A percentile compares a stretch with the other conserved stretches of the same genome.
Conservation (phyloP, 1,140 invertebrate genomes). For the Lycorma delicatula region DNA sequence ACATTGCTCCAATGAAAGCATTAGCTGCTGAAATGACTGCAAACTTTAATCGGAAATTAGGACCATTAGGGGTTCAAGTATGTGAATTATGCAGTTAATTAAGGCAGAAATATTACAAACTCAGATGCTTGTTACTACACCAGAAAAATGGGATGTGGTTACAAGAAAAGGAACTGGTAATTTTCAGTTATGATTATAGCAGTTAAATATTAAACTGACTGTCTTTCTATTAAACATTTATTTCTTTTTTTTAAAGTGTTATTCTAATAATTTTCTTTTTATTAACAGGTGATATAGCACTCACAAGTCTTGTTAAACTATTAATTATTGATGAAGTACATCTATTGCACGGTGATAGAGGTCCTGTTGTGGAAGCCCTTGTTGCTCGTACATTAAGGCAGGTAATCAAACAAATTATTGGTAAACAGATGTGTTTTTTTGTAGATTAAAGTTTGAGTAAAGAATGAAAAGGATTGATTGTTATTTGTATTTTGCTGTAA, state of each 20-base stretch:
- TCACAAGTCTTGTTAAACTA: slow-evolving; percentile 84
- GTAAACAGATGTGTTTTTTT: too few species aligned
- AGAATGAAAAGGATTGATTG: too few species aligned
- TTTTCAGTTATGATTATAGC: too few species aligned
- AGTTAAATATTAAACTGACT: too few species aligned
- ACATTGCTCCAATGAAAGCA: slow-evolving; percentile 99
- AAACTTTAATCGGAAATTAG: slow-evolving; percentile 80
- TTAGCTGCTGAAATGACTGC: slow-evolving; percentile 96
- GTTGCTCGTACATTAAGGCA: slow-evolving; percentile 92
- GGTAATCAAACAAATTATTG: too few species aligned
- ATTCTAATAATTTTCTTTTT: neutral
- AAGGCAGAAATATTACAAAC: slow-evolving; percentile 92
- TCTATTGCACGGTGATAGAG: slow-evolving; percentile 91
- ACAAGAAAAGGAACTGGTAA: slow-evolving; percentile 78
- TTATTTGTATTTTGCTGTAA: too few species aligned
- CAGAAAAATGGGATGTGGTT: slow-evolving; percentile 99
- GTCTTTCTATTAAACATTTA: neutral
- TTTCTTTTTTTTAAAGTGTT: neutral
- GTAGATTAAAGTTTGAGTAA: too few species aligned
- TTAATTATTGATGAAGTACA: slow-evolving; percentile 99
- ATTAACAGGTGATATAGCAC: slow-evolving; percentile 70
- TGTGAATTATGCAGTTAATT: slow-evolving; percentile 93
- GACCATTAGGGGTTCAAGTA: slow-evolving; percentile 67
- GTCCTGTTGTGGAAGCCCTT: slow-evolving; percentile 94
- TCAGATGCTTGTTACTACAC: slow-evolving; percentile 97